A percentile compares a stretch with the other conserved stretches of the same genome.
phyloP scores from a whole-genome alignment of 2,113 vertebrate species.

The Caretta caretta region DNA sequence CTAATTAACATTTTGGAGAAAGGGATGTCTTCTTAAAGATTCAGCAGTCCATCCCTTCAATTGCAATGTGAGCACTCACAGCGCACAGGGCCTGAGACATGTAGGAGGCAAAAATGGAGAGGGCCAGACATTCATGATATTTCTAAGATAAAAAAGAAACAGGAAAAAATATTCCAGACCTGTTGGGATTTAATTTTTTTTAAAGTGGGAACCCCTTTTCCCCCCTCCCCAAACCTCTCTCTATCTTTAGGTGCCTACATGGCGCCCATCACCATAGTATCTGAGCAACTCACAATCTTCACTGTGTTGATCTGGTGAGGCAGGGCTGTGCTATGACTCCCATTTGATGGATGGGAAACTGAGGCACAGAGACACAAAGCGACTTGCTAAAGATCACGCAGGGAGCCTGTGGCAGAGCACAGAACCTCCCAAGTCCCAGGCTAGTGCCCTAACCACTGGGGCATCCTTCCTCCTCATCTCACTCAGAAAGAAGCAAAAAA shows the following conservation, averaged over 20 bases:
- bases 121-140: background rate
- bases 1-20: background rate
- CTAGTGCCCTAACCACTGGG: background rate
- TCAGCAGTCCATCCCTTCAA: background rate
- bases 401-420: background rate
- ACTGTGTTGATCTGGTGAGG: too few relatives aligned
- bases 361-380: background rate
- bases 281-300: background rate
- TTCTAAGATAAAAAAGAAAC: background rate
- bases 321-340: background rate
- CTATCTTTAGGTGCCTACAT: background rate
- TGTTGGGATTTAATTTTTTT: background rate
- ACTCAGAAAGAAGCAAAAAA: background rate
- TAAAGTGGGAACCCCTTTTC: accelerated
- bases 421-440: background rate
- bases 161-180: background rate
- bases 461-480: background rate
- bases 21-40: background rate
- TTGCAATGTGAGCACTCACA: background rate
- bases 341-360: background rate
- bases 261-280: too few relatives aligned
- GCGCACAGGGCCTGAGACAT: too few relatives aligned
- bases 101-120: background rate
- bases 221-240: background rate
- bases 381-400: background rate